Base-by-base conservation (phyloP, 2,888 invertebrate species). In the Horisme vitalbata region DNA sequence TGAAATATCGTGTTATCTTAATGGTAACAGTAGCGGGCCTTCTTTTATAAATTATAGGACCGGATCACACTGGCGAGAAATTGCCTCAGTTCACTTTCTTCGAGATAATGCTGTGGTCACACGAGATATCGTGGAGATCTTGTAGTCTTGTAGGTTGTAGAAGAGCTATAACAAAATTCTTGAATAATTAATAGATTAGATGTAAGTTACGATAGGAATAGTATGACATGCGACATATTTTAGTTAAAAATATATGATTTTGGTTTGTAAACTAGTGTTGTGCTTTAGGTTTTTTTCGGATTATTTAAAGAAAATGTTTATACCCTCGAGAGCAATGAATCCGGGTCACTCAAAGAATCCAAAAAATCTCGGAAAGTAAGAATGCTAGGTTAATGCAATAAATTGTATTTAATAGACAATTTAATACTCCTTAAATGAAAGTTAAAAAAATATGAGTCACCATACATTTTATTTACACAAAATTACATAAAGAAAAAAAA, bases 61-160 rank as follows among this genome's bases (percentile, higher is more conserved):
- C n/a, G 15, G 23, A 33, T 12, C 28, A 12, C 28, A 27, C 27
- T 41, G 13, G 18, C 30, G 31, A 45, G 44, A 41, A 32, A 39
- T 39, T 27, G 27, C 23, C 35, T 45, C 36, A 30, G 48, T 44
- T 39, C 24, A 44, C 27, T 33, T 46, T 44, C 36, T 34, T 46
- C 37, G 35, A 54, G 43, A 37, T 43, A 43, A 48, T 14, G 33
- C 35, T 46, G 36, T 46, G 41, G 46, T 49, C 52, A 37, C 51
- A 49, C 51, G 49, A 24, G 26, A 23, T 53, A 47, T 49, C 49
- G 33, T 45, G 9, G 43, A 48, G 35, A 52, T 58, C 58, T 55
- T 53, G 52, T 47, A 45, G 35, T 39, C 39, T 50, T 33, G 37
- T 46, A 48, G 44, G 31, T 44, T 51, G 30, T 48, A 24, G 35